A percentile compares a stretch with the other conserved stretches of the same genome.
These are phyloP conservation scores for Hemistola chrysoprasaria DNA, from an alignment of 2,888 invertebrate genomes.

Conservation along the genomic window DNA sequence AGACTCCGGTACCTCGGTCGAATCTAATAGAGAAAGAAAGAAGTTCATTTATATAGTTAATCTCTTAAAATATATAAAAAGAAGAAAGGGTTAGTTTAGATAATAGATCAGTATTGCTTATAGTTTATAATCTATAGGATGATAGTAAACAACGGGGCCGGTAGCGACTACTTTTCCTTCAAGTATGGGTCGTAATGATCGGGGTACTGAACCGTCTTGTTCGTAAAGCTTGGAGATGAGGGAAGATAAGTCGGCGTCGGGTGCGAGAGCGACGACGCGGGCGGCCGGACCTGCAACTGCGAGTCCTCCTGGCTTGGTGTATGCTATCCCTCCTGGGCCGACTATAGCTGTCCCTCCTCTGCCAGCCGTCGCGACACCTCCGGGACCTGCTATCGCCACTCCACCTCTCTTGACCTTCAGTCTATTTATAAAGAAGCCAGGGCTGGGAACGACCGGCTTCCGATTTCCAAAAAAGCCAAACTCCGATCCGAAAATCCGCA, in stretches of 20 bases:
- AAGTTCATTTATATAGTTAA: slow-evolving; percentile 19
- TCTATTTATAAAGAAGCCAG: slow-evolving; percentile 86
- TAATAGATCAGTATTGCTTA: slow-evolving; percentile 51
- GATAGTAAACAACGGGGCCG: slow-evolving; percentile 88
- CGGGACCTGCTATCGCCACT: slow-evolving; percentile 90
- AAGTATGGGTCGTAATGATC: slow-evolving; percentile 75
- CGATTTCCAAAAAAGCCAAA: slow-evolving; percentile 29
- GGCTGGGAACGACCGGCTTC: slow-evolving; percentile 66
- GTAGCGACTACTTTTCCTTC: slow-evolving; percentile 88
- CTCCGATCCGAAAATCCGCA: slow-evolving; percentile 31
- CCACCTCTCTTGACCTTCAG: slow-evolving; percentile 88
- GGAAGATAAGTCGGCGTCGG: slow-evolving; percentile 82
- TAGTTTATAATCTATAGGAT: too few species aligned
- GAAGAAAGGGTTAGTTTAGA: slow-evolving; percentile 41
- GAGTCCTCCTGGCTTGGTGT: slow-evolving; percentile 88
- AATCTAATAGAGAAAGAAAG: slow-evolving; percentile 66
- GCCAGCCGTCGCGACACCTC: slow-evolving; percentile 91
- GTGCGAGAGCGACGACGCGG: slow-evolving; percentile 85
- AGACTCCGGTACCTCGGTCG: slow-evolving; percentile 44
- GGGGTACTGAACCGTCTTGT: slow-evolving; percentile 60
- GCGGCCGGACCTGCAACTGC: slow-evolving; percentile 90
- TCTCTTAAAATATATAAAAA: slow-evolving; percentile 32
- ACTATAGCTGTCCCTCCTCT: slow-evolving; percentile 91
- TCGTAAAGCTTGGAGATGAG: slow-evolving; percentile 69
- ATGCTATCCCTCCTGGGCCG: slow-evolving; percentile 89